Conservation (phyloP, 2,113 vertebrate species). For the Lichenostomus cassidix region DNA sequence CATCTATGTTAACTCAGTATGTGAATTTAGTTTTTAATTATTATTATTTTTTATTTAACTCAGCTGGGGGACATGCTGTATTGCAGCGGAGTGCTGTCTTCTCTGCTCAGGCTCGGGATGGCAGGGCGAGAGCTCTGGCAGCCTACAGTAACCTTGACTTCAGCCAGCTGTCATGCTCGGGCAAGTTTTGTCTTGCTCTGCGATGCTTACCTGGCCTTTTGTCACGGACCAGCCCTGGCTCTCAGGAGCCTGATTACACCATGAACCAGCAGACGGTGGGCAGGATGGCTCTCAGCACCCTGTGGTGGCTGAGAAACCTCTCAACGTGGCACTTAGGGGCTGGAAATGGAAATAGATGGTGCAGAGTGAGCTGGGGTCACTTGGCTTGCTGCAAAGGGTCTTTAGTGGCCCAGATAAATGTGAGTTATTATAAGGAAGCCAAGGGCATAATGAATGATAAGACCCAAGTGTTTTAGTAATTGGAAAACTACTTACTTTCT, state of each 20-base stretch:
- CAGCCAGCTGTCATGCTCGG: background rate
- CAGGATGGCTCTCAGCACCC: background rate
- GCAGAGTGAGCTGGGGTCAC: accelerated
- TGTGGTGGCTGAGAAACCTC: background rate
- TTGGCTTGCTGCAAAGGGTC: background rate
- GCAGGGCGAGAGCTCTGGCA: background rate
- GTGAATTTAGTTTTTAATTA: background rate
- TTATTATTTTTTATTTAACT: background rate
- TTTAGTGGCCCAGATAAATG: background rate
- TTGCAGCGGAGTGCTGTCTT: background rate
- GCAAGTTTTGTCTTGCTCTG: slow-evolving; percentile 2
- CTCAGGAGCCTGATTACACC: background rate
- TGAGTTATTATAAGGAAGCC: background rate
- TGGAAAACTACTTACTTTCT: background rate
- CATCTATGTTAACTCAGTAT: background rate
- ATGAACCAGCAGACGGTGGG: background rate
- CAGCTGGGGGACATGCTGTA: accelerated
- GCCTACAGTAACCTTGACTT: background rate
- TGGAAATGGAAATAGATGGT: background rate
- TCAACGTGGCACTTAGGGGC: accelerated
- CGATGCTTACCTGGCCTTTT: background rate
- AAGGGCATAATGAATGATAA: background rate
- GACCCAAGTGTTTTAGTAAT: background rate
- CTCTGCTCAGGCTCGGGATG: slow-evolving; percentile 25
- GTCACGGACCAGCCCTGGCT: background rate